Evolutionary conservation across 2,797 vertebrate species (phyloP), one percentile per base, ranked within the genome.

Genomic region (Xenopus petersii): DNA sequence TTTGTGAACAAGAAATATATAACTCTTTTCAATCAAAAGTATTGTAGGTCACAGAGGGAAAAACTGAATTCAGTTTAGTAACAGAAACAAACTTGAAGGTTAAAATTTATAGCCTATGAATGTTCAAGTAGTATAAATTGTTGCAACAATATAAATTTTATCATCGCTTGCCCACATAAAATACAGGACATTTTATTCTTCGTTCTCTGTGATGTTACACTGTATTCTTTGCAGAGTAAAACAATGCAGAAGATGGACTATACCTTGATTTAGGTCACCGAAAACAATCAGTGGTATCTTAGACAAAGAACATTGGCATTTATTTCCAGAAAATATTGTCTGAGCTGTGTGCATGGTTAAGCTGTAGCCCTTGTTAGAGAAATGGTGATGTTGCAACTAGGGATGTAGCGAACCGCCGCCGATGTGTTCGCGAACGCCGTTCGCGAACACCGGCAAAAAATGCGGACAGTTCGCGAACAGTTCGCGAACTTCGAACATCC

Each of bases 11-110:
- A 58, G 15, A 54, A 59, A 51, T 60, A 70, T 58, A 12, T 68
- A 55, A 68, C 55, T 68, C 33, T 58, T 59, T 59, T 5, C 67
- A 46, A 59, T 60, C 56, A 70, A 70, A 59, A 47, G 12, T 70
- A 70, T 70, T 70, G 47, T 15, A 70, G 67, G 67, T 70, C 67
- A 70, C 67, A 46, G 33, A 60, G 67, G 33, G 55, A 70, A 70
- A 46, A 11, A 15, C 16, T 17, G n/a, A 58, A 58, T 58, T 58
- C n/a, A 10, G 15, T 58, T 17, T 58, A 1, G 55, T 12, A 54
- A 59, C 10, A 21, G 33, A 70, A 58, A 21, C 55, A 60, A 59
- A 59, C 67, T 59, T 70, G n/a, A 70, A 59, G 58, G 67, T 70
- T 59, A 24, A 15, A 70, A 70, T 70, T 70, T 59, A 70, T 42